Percentiles rank a stretch among this genome's conserved stretches.
Conservation (phyloP, 2,797 vertebrate genomes). For the Phoebastria nigripes region DNA sequence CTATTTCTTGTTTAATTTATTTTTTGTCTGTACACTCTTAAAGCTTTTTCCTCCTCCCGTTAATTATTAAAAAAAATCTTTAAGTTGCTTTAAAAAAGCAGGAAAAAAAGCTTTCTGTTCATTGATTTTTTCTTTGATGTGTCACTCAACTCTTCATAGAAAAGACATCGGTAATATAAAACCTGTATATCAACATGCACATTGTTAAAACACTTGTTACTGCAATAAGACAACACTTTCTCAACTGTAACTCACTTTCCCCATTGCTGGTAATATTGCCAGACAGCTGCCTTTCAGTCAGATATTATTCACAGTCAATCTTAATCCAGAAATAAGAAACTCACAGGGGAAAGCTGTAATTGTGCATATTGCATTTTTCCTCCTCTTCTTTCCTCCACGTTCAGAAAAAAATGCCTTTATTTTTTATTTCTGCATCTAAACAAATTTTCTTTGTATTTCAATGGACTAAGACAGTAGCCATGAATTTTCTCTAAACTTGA, state of each 20-base stretch:
- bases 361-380: background rate
- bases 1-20: background rate
- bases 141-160: background rate
- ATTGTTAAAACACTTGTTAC: background rate
- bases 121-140: background rate
- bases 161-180: background rate
- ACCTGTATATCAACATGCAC: background rate
- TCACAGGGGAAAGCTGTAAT: background rate
- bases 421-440: background rate
- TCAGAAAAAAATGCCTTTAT: background rate
- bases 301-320: background rate
- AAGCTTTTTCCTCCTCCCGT: background rate
- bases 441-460: background rate
- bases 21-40: background rate
- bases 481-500: background rate
- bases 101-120: background rate
- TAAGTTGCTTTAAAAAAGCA: background rate
- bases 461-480: background rate
- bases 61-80: background rate
- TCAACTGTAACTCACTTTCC: background rate
- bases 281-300: background rate
- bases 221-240: background rate
- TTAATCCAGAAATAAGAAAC: background rate
- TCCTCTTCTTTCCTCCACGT: background rate
- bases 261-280: background rate